These are phyloP conservation scores for Gasteruption jaculator DNA, from an alignment of 2,888 invertebrate species.

Conservation along the genomic window DNA sequence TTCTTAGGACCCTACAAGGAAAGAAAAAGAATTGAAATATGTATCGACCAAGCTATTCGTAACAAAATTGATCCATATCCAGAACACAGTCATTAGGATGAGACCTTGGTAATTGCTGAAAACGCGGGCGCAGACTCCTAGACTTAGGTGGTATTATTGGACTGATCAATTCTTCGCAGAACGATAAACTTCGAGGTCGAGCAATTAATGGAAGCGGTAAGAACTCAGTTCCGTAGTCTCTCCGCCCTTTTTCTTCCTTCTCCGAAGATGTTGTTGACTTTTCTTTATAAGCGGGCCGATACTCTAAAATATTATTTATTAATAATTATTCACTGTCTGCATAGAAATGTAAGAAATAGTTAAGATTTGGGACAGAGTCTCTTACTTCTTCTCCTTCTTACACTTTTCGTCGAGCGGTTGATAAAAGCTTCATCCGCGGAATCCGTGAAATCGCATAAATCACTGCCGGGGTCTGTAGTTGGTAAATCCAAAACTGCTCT, in stretches of 20 bases:
- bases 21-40: slow-evolving; percentile 4
- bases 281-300: too few species aligned
- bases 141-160: slow-evolving; percentile 22
- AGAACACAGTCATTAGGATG: too few species aligned
- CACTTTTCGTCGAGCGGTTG: slow-evolving; percentile 19
- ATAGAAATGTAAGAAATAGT: too few species aligned
- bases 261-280: too few species aligned
- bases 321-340: too few species aligned
- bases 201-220: slow-evolving; percentile 36
- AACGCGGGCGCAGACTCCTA: slow-evolving; percentile 28
- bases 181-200: slow-evolving; percentile 37
- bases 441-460: slow-evolving; percentile 50
- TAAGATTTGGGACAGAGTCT: slow-evolving; percentile 8
- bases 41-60: too few species aligned
- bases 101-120: slow-evolving; percentile 34
- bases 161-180: slow-evolving; percentile 30
- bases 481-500: slow-evolving; percentile 55
- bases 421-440: slow-evolving; percentile 59
- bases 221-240: too few species aligned
- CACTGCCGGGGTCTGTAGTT: slow-evolving; percentile 66
- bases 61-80: too few species aligned
- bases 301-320: too few species aligned
- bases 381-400: slow-evolving; percentile 20
- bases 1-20: slow-evolving; percentile 31
- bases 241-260: too few species aligned